Evolutionary conservation across 2,888 invertebrate species (phyloP), one percentile per base, ranked within the genome.

Genomic region (Saturnia pavonia): DNA sequence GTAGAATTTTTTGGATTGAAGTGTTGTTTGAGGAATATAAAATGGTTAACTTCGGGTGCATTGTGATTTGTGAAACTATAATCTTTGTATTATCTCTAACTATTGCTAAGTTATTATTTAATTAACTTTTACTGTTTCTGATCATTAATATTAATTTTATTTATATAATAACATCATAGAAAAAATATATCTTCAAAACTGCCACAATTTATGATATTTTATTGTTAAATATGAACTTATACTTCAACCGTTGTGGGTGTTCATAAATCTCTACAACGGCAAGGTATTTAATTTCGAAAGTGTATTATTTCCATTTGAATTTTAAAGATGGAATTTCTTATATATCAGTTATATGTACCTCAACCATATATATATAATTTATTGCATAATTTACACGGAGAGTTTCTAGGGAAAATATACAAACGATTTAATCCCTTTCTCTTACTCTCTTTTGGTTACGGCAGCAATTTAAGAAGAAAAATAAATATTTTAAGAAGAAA

Each of bases 31-130:
- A 76, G 81, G 80, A 82, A 43, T 81, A 83, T 82, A 83, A 82
- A 82, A 82, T 77, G 80, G 79, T 83, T 82, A 81, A 82, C 78
- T 87, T 91, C 88, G 91, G 89, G 92, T 91, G 91, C 88, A 88
- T 87, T 83, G 81, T 86, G 82, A 83, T 81, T 87, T 83, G 81
- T 86, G 82, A 83, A 81, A 75, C 76, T 78, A 69, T 71, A 70
- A 75, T 74, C 77, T 73, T 80, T 81, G 74, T 78, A 77, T 78
- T 42, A 65, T 65, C 60, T 75, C 69, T 76, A 77, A 78, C 79
- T 80, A 77, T 82, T 81, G 75, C 76, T 80, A 78, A 77, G 73
- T 75, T 67, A 40, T 40, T 65, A 19, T 69, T 16, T 43, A 65
- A 65, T 51, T 57, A 22, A 57, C 65, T 27, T 25, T 48, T 40